Evolutionary conservation across 2,888 invertebrate species (phyloP).

Genomic region (Rhagonycha fulva): DNA sequence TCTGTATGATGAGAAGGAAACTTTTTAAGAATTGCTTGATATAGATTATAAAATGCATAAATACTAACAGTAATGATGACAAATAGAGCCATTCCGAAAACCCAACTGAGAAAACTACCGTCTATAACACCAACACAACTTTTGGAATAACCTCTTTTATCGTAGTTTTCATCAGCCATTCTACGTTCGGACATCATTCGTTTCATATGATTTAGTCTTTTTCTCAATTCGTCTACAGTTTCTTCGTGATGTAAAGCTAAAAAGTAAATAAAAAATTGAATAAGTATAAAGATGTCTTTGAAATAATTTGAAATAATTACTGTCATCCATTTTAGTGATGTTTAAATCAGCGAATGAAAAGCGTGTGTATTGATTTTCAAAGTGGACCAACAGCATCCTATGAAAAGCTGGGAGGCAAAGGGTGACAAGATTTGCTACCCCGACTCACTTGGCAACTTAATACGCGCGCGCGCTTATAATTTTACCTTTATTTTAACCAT

Average conservation of each 20-base stretch:
- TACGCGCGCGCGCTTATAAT: slow-evolving; percentile 30
- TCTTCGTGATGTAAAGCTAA: slow-evolving; percentile 56
- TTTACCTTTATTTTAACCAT: slow-evolving; percentile 9
- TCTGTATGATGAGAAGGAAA: slow-evolving; percentile 82
- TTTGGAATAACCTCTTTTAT: slow-evolving; percentile 44
- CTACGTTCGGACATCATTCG: slow-evolving; percentile 77
- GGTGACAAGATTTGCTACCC: slow-evolving; percentile 24
- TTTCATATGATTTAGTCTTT: slow-evolving; percentile 79
- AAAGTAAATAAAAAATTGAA: not conserved
- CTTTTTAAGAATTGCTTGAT: slow-evolving; percentile 79
- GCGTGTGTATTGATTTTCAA: slow-evolving; percentile 19
- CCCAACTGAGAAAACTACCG: slow-evolving; percentile 80
- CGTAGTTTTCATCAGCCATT: slow-evolving; percentile 57
- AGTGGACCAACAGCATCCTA: slow-evolving; percentile 30
- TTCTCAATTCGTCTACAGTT: slow-evolving; percentile 80
- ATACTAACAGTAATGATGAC: slow-evolving; percentile 81
- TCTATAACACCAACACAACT: slow-evolving; percentile 69
- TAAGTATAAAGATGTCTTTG: not conserved
- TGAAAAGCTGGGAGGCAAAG: slow-evolving; percentile 23
- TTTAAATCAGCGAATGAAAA: not conserved
- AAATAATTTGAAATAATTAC: not conserved
- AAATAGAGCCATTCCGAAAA: slow-evolving; percentile 77
- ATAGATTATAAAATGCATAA: slow-evolving; percentile 85
- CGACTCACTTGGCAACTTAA: slow-evolving; percentile 12
- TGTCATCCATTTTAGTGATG: slow-evolving; percentile 16